Conservation (phyloP, 2,888 invertebrate species). For the Nyleta sp. region DNA sequence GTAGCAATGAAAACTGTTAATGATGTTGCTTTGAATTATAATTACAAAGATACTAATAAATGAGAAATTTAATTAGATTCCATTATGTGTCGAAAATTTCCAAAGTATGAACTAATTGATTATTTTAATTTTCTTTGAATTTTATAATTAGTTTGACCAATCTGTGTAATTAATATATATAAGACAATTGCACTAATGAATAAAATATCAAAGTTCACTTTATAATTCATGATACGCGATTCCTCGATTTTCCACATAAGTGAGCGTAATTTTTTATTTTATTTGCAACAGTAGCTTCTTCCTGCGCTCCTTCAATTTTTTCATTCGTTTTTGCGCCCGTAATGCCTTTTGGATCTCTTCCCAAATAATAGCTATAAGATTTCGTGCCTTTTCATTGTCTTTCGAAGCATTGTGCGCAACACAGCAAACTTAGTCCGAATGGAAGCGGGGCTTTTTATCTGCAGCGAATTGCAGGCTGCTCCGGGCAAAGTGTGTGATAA, state of each 20-base stretch:
- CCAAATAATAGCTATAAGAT: constrained; percentile 46
- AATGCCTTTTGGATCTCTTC: constrained; percentile 49
- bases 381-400: constrained; percentile 47
- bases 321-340: constrained; percentile 16
- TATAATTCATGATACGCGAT: too few species aligned
- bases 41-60: background rate
- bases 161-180: background rate
- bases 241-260: too few species aligned
- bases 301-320: constrained; percentile 31
- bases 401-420: constrained; percentile 34
- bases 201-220: background rate
- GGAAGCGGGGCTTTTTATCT: constrained; percentile 20
- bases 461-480: constrained; percentile 26
- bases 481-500: constrained; percentile 2
- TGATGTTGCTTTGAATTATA: too few species aligned
- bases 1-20: too few species aligned
- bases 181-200: too few species aligned
- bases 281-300: too few species aligned
- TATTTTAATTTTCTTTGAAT: constrained; percentile 1
- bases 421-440: constrained; percentile 31
- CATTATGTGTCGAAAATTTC: background rate
- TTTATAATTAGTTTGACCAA: constrained; percentile 1
- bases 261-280: too few species aligned
- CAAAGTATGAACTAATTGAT: constrained; percentile 1
- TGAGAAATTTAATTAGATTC: background rate